Base-by-base conservation (phyloP, 92 coral and sea anemone genomes). In the Zoanthus sociatus region DNA sequence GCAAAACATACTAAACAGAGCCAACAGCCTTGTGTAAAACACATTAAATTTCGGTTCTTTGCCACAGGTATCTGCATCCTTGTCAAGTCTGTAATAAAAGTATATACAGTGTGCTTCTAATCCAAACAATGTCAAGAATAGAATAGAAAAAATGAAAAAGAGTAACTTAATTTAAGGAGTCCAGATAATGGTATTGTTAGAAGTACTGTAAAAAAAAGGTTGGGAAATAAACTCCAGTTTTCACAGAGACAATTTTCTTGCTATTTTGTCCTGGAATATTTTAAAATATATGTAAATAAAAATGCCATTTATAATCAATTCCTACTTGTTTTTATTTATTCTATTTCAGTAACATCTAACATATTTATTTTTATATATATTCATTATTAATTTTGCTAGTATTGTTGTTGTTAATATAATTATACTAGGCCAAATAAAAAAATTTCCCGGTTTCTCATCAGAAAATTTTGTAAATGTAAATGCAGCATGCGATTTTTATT, bases 1-100 rank as follows among this genome's bases (percentile, higher is more conserved):
- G 77, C 77, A 72, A 72, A 72, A 72, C 77, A 72, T 72, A 72
- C 77, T 72, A 72, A 72, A 72, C 54, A 72, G 77, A 72, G 77
- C 77, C 77, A 72, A 72, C 77, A 72, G 77, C 48, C 77, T 42
- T 72, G 77, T 72, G 77, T 72, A 72, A 72, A 42, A 72, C 48
- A 71, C 77, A 72, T 33, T 72, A 72, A 72, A 72, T 42, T 72
- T 72, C 51, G 77, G 77, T 72, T 72, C 77, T 72, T 33, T 72
- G 77, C 14, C 77, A 72, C 77, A 72, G 77, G 77, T 42, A 44
- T 21, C 77, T 72, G 54, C 77, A 71, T 72, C 77, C 77, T 42
- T 72, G 77, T 72, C 77, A 0, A 1, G 15, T 72, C 53, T 72
- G 51, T 72, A 33, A 72, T 33, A 72, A 72, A 1, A 33, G 42